phyloP scores from a whole-genome alignment of 2,797 vertebrate genomes.

The Urophycis tenuis region DNA sequence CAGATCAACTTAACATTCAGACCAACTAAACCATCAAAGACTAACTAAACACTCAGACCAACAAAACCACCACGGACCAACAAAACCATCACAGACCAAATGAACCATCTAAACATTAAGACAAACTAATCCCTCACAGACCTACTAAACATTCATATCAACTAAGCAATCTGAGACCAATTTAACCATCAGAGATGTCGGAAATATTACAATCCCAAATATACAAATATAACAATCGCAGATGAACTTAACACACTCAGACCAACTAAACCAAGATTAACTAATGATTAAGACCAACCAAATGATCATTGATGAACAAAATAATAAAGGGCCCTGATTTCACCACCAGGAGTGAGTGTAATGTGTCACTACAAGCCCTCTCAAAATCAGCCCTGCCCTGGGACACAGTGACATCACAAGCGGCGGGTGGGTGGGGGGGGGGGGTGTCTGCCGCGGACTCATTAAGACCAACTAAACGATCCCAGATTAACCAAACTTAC shows the following conservation, averaged over 20 bases:
- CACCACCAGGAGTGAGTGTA: too few relatives aligned
- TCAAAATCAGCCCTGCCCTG: too few relatives aligned
- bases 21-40: background rate
- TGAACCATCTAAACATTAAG: slow-evolving; percentile 3
- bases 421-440: too few relatives aligned
- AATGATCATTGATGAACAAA: too few relatives aligned
- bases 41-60: background rate
- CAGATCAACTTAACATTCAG: slow-evolving; percentile 12
- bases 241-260: background rate
- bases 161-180: slow-evolving; percentile 36
- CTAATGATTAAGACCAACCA: too few relatives aligned
- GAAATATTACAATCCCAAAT: slow-evolving; percentile 6
- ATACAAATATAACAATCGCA: slow-evolving; percentile 11
- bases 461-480: slow-evolving; percentile 34
- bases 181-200: slow-evolving; percentile 17
- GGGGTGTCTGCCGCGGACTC: too few relatives aligned
- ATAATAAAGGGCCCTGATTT: too few relatives aligned
- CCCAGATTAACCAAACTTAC: slow-evolving; percentile 49
- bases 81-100: slow-evolving; percentile 39
- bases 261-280: too few relatives aligned
- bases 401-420: too few relatives aligned
- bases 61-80: background rate
- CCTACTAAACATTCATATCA: background rate
- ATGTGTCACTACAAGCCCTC: too few relatives aligned
- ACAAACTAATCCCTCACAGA: slow-evolving; percentile 9